Conservation (phyloP, 92 coral and sea anemone genomes). For the Porites rus region DNA sequence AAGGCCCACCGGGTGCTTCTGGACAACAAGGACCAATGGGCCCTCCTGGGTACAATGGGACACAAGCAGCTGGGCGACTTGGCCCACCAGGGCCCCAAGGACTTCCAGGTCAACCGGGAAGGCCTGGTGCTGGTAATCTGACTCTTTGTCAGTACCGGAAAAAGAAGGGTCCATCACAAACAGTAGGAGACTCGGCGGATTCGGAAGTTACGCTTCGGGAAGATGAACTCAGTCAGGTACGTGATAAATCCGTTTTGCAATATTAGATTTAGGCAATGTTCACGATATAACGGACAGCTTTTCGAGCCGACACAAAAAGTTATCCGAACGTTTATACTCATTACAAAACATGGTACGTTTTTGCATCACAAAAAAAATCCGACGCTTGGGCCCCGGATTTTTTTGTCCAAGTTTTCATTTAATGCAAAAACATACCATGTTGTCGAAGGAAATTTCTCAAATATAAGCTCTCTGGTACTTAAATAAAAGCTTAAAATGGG, state of each 20-base stretch:
- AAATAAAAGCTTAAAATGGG: no score
- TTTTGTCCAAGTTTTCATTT: no score
- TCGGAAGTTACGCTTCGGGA: constrained; percentile 32
- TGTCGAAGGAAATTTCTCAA: no score
- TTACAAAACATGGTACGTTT: no score
- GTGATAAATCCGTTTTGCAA: neutral
- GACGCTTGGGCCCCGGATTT: no score
- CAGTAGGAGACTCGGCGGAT: constrained; percentile 65
- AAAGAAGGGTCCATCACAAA: constrained; percentile 13
- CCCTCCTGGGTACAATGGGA: constrained; percentile 31
- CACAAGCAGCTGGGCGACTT: constrained; percentile 4
- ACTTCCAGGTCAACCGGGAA: constrained; percentile 67
- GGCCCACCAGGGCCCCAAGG: constrained; percentile 58
- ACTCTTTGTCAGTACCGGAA: constrained; percentile 39
- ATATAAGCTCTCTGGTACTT: no score
- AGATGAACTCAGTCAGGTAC: constrained; percentile 13
- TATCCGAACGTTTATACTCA: no score
- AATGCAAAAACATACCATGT: no score
- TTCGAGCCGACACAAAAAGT: no score
- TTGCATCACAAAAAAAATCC: no score
- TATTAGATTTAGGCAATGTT: no score
- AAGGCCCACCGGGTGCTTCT: constrained; percentile 34
- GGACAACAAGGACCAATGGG: constrained; percentile 51
- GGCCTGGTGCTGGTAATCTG: constrained; percentile 65
- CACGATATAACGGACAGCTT: no score